A percentile compares a stretch with the other conserved stretches of the same genome.
Evolutionary conservation across 2,113 vertebrate species (phyloP).

Genomic region (Pangasianodon hypophthalmus): DNA sequence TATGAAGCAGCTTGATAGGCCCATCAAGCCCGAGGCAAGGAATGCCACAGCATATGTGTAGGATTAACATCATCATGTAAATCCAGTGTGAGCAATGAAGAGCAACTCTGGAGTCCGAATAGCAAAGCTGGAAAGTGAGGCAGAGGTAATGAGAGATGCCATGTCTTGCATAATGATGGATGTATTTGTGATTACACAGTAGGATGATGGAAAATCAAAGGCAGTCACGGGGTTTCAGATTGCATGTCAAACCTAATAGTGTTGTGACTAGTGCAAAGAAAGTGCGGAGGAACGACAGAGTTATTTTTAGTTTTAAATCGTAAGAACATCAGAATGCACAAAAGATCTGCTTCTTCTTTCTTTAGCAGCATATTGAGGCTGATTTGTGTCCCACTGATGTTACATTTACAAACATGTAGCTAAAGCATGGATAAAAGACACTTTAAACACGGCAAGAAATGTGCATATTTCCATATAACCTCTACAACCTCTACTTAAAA

Average conservation of each 20-base stretch:
- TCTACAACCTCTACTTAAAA: background rate
- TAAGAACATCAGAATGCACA: background rate
- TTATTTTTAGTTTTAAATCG: background rate
- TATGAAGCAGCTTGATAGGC: constrained; percentile 1
- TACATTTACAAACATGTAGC: background rate
- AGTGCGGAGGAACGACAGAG: background rate
- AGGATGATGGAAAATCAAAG: background rate
- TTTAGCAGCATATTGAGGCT: constrained; percentile 7
- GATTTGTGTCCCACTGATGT: background rate
- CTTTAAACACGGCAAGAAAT: background rate
- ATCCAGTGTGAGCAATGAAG: constrained; percentile 36
- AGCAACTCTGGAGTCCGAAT: constrained; percentile 7
- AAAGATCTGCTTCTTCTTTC: background rate
- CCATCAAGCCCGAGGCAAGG: background rate
- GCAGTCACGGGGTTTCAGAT: background rate
- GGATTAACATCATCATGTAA: constrained; percentile 40
- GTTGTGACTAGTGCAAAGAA: background rate
- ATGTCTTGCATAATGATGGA: constrained; percentile 25
- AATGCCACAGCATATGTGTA: constrained; percentile 19
- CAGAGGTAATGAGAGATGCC: constrained; percentile 3
- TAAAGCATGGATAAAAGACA: background rate
- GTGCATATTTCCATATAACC: background rate
- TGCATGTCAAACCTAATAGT: constrained; percentile 16
- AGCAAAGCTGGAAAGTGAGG: background rate
- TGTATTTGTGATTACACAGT: constrained; percentile 16